Percentiles rank a stretch among this genome's conserved stretches.
These are phyloP conservation scores for Glossosoma conforme DNA, from an alignment of 1,140 invertebrate species.

Conservation along the genomic window DNA sequence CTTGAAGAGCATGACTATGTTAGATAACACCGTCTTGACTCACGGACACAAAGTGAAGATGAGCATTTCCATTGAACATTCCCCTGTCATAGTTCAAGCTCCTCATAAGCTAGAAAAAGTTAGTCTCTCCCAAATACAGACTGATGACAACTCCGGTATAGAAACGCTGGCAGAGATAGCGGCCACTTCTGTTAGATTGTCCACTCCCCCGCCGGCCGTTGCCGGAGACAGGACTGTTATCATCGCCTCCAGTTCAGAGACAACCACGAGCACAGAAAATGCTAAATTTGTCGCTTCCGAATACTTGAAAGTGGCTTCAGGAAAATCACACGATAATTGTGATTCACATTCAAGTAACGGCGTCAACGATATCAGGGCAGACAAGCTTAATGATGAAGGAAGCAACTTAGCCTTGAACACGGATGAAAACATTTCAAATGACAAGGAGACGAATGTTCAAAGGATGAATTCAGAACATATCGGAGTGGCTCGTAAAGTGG, in stretches of 20 bases:
- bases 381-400: conserved; percentile 10
- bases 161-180: conserved; percentile 44
- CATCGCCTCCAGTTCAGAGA: not conserved
- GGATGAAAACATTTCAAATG: conserved; percentile 16
- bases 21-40: conserved; percentile 1
- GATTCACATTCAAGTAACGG: conserved; percentile 8
- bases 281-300: conserved; percentile 58
- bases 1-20: conserved; percentile 3
- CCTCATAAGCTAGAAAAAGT: conserved; percentile 36
- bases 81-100: conserved; percentile 8
- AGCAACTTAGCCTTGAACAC: conserved; percentile 1
- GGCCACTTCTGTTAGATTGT: conserved; percentile 40
- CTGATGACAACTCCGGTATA: conserved; percentile 40
- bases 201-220: conserved; percentile 34
- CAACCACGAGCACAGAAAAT: conserved; percentile 41
- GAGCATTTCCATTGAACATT: not conserved
- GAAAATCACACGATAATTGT: conserved; percentile 44
- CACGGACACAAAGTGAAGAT: conserved; percentile 2
- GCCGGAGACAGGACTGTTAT: conserved; percentile 21
- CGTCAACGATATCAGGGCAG: conserved; percentile 9
- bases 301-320: conserved; percentile 55
- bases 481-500: conserved; percentile 46
- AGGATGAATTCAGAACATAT: conserved; percentile 29
- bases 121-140: conserved; percentile 35
- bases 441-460: conserved; percentile 23